phyloP scores from a whole-genome alignment of 2,113 vertebrate species.

The Saccopteryx leptura region DNA sequence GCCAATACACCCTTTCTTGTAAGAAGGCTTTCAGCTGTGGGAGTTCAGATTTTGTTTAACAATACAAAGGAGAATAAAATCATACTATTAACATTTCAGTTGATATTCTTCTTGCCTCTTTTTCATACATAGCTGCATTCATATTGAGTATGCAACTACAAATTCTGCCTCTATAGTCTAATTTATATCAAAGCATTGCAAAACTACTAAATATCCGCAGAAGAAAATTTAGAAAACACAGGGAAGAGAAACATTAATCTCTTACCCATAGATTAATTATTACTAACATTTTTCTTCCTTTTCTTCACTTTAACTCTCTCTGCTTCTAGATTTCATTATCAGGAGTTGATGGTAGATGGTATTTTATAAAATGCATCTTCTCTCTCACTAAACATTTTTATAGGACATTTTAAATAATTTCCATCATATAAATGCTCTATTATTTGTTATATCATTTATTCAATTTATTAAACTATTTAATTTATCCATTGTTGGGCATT shows the following conservation, averaged over 20 bases:
- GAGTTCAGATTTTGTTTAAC: not conserved
- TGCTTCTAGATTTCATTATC: not conserved
- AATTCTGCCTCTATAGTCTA: not conserved
- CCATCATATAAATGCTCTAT: not conserved
- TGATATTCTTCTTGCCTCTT: not conserved
- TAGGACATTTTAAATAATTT: not conserved
- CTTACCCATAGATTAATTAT: not conserved
- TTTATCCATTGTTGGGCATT: not conserved
- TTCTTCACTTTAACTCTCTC: not conserved
- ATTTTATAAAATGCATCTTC: constrained; percentile 37
- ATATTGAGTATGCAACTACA: not conserved
- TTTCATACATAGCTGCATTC: not conserved
- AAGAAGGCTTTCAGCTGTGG: not conserved
- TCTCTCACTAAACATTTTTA: constrained; percentile 1
- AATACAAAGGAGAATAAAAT: constrained; percentile 4
- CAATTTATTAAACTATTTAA: constrained; percentile 15
- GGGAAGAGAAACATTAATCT: not conserved
- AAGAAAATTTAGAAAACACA: not conserved
- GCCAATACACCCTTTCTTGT: not conserved
- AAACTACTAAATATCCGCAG: not conserved
- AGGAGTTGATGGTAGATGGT: not conserved
- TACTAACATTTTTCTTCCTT: not conserved
- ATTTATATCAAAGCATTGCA: not conserved
- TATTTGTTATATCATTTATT: not conserved
- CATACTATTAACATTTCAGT: not conserved